A percentile compares a stretch with the other conserved stretches of the same genome.
Evolutionary conservation across 2,797 vertebrate species (phyloP).

Genomic region (Hippopotamyrus pictus): DNA sequence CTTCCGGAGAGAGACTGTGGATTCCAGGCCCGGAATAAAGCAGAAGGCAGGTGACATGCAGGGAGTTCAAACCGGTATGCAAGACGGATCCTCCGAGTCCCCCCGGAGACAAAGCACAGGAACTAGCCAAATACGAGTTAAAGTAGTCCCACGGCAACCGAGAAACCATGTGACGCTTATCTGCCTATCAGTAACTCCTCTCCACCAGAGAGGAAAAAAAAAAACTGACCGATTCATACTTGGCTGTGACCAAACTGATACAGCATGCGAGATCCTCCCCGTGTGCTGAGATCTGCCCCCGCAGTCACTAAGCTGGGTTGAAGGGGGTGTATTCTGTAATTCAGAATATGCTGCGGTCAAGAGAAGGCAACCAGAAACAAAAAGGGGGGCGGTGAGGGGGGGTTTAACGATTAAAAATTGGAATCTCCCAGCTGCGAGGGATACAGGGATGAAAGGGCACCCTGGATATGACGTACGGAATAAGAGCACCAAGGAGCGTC

Average conservation of each 20-base stretch:
- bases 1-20: neutral
- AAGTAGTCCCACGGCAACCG: neutral
- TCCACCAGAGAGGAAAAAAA: neutral
- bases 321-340: neutral
- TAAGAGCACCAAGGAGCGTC: neutral
- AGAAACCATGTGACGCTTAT: neutral
- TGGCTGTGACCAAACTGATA: neutral
- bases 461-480: neutral
- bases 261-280: neutral
- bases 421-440: neutral
- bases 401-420: neutral
- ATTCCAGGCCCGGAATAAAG: neutral
- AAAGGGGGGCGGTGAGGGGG: no score
- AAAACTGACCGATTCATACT: neutral
- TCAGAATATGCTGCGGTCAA: slow-evolving; percentile 1
- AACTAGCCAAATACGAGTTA: neutral
- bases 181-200: neutral
- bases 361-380: neutral
- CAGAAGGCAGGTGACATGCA: neutral
- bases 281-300: slow-evolving; percentile 12
- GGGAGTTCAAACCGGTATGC: neutral
- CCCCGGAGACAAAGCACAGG: neutral
- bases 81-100: neutral
- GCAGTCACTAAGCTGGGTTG: neutral
- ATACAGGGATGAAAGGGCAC: neutral